Conservation (phyloP, 92 coral and sea anemone species). For the Blastomussa wellsi region DNA sequence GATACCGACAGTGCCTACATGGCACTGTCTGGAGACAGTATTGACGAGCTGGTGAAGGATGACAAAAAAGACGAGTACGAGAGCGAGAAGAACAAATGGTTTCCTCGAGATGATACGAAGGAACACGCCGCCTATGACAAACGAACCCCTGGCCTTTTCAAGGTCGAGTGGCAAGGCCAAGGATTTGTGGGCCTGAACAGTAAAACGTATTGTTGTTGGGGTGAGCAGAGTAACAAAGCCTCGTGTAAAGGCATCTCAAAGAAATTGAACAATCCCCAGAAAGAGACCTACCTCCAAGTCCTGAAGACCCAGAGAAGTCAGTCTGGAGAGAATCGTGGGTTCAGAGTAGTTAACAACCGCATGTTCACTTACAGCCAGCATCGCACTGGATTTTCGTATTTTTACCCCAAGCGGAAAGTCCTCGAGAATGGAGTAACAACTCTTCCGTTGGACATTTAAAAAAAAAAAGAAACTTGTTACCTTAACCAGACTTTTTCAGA, state of each 20-base stretch:
- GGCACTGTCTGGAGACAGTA: background rate
- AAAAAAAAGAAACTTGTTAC: too few species aligned
- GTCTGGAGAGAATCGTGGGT: background rate
- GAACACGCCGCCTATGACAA: background rate
- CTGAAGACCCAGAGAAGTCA: background rate
- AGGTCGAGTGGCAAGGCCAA: slow-evolving; percentile 8
- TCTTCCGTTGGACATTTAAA: background rate
- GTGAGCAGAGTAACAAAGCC: background rate
- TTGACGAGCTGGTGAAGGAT: background rate
- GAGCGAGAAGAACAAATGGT: background rate
- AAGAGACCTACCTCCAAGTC: background rate
- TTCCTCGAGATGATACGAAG: background rate
- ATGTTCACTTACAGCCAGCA: background rate
- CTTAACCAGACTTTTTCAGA: too few species aligned
- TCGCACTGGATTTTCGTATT: background rate
- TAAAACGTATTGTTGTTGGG: slow-evolving; percentile 24
- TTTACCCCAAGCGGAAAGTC: background rate
- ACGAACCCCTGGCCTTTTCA: background rate
- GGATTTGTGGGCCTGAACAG: background rate
- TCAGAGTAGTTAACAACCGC: background rate
- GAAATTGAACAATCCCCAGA: background rate
- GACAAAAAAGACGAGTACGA: background rate
- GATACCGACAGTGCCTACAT: background rate
- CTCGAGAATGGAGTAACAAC: background rate
- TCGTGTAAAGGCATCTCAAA: slow-evolving; percentile 1